A percentile compares a stretch with the other conserved stretches of the same genome.
Conservation (phyloP, 2,113 vertebrate species). For the Paramisgurnus dabryanus region DNA sequence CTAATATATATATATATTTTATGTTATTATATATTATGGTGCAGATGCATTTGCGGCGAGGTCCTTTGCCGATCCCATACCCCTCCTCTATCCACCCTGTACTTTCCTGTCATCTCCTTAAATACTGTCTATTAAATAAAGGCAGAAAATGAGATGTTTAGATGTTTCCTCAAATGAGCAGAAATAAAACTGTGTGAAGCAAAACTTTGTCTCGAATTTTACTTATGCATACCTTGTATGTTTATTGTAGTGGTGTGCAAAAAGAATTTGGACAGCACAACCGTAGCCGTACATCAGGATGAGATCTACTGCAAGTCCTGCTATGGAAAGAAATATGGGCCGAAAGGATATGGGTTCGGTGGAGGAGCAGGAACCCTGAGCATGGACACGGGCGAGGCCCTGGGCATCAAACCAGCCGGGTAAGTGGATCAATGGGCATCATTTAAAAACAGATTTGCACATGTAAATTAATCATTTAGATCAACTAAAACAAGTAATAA, state of each 20-base stretch:
- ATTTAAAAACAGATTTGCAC: too few relatives aligned
- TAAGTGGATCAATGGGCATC: slow-evolving; percentile 66
- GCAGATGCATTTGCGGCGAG: too few relatives aligned
- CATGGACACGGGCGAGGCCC: slow-evolving; percentile 86
- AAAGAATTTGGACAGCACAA: slow-evolving; percentile 97
- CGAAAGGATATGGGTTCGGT: slow-evolving; percentile 94
- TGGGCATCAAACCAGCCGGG: slow-evolving; percentile 87
- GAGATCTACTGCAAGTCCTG: slow-evolving; percentile 98
- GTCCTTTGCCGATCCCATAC: too few relatives aligned
- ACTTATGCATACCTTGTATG: neutral
- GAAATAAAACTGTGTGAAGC: neutral
- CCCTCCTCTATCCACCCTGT: too few relatives aligned
- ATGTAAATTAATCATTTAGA: too few relatives aligned
- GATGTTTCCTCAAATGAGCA: too few relatives aligned
- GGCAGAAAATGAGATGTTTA: neutral
- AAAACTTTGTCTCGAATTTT: too few relatives aligned
- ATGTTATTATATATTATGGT: too few relatives aligned
- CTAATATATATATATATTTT: too few relatives aligned
- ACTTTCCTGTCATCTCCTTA: too few relatives aligned
- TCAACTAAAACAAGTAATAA: too few relatives aligned
- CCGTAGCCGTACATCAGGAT: slow-evolving; percentile 89
- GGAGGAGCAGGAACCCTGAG: slow-evolving; percentile 90
- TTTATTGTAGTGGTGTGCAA: slow-evolving; percentile 85
- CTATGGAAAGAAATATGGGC: slow-evolving; percentile 95
- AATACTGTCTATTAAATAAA: too few relatives aligned